These are phyloP conservation scores for Phania funesta DNA, from an alignment of 2,888 invertebrate species.

Conservation along the genomic window DNA sequence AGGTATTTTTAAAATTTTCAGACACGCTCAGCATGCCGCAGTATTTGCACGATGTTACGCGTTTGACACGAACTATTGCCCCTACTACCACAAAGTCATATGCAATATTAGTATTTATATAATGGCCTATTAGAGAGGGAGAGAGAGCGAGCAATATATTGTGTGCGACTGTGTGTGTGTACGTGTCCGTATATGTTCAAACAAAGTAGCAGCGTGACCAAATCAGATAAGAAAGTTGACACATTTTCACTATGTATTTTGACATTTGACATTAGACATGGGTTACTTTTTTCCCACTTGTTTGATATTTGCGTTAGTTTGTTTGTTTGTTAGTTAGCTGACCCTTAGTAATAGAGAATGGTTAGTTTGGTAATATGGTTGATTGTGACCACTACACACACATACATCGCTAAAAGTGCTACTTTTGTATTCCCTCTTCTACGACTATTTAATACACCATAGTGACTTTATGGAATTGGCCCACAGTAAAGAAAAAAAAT, in stretches of 20 bases:
- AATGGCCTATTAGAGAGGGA: neutral
- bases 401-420: neutral
- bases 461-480: conserved; percentile 36
- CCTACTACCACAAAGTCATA: conserved; percentile 2
- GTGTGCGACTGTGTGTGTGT: neutral
- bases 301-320: neutral
- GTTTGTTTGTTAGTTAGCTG: conserved; percentile 35
- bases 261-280: conserved; percentile 80
- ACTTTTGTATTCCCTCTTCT: conserved; percentile 11
- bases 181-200: conserved; percentile 30
- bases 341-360: conserved; percentile 41
- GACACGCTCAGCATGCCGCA: conserved; percentile 61
- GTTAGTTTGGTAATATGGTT: conserved; percentile 30
- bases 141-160: neutral
- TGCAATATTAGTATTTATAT: conserved; percentile 11
- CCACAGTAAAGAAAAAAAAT: conserved; percentile 1
- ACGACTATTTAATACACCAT: conserved; percentile 13
- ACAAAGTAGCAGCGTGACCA: conserved; percentile 79
- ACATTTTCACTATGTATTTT: conserved; percentile 81
- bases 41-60: conserved; percentile 61
- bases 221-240: conserved; percentile 80
- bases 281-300: conserved; percentile 42
- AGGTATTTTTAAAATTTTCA: conserved; percentile 48
- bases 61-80: conserved; percentile 49
- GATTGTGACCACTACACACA: conserved; percentile 3